Evolutionary conservation across 2,797 vertebrate species (phyloP), one percentile per base, ranked within the genome.

Genomic region (Anisognathus igniventris): DNA sequence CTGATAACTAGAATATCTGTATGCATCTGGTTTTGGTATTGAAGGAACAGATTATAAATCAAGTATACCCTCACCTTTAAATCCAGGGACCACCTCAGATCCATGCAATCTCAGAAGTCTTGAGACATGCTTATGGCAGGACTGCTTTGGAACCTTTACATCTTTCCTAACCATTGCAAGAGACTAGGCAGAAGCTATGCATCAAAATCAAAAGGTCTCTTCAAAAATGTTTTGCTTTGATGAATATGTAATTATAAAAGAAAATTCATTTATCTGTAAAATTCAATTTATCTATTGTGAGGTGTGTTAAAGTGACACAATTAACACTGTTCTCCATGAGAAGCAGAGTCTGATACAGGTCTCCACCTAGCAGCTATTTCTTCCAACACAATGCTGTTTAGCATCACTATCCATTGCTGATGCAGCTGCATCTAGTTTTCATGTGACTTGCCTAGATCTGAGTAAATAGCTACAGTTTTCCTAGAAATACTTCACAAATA

Each of bases 401-500:
- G 31, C 27, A 40, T 64, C 39, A 45, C 4, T 68, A 4, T 44
- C 33, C 31, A 88, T 80, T 75, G 70, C 45, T 77, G 78, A 45
- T 80, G 68, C 45, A 64, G 53, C 87, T 93, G 62, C 73, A 81
- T 35, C 47, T 35, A 24, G 47, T 86, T 96, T 40, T 83, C 72
- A n/a, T 61, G 86, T 76, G 66, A 80, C 47, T 58, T 77, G 40
- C 8, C 62, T 62, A 68, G 22, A 58, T 72, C 22, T 78, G 70
- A 86, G 40, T 22, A 80, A 78, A 84, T 57, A 23, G 39, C 70
- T 88, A 31, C 60, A 39, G n/a, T 78, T 94, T 96, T 90, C 91
- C 70, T 91, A 90, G 91, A 92, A 93, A 86, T 78, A 42, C 51
- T 81, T 88, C 40, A 76, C 24, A 86, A 92, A 93, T 58, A 47